A percentile compares a stretch with the other conserved stretches of the same genome.
Evolutionary conservation across 1,140 invertebrate species (phyloP).

Genomic region (Sarcophaga bullata): DNA sequence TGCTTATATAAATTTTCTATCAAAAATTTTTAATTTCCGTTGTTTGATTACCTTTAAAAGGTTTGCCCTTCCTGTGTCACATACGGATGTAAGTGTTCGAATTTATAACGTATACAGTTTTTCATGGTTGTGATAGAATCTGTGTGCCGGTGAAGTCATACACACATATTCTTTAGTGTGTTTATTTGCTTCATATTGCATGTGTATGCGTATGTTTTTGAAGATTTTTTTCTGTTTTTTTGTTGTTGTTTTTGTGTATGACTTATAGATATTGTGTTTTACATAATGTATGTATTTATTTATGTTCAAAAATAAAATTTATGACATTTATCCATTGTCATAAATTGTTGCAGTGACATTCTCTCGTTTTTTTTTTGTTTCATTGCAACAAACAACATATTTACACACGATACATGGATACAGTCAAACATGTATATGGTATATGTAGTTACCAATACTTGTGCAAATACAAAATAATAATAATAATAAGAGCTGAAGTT

Average conservation of each 20-base stretch:
- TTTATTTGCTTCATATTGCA: not conserved
- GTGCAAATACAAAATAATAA: constrained; percentile 12
- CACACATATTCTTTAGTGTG: not conserved
- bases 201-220: not conserved
- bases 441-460: not conserved
- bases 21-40: no score
- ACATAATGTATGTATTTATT: constrained; percentile 42
- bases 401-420: not conserved
- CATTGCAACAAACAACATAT: not conserved
- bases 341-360: constrained; percentile 45
- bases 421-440: not conserved
- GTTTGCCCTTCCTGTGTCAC: not conserved
- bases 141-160: not conserved
- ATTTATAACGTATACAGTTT: not conserved
- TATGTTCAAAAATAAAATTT: constrained; percentile 43
- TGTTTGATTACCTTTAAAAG: not conserved
- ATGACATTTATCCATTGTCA: constrained; percentile 45
- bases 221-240: not conserved
- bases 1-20: no score
- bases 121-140: constrained; percentile 20
- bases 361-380: no score
- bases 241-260: constrained; percentile 18
- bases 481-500: constrained; percentile 11
- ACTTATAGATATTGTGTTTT: constrained; percentile 38
- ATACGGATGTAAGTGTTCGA: not conserved